Conservation (phyloP, 2,888 invertebrate species). For the Thecophora atra region DNA sequence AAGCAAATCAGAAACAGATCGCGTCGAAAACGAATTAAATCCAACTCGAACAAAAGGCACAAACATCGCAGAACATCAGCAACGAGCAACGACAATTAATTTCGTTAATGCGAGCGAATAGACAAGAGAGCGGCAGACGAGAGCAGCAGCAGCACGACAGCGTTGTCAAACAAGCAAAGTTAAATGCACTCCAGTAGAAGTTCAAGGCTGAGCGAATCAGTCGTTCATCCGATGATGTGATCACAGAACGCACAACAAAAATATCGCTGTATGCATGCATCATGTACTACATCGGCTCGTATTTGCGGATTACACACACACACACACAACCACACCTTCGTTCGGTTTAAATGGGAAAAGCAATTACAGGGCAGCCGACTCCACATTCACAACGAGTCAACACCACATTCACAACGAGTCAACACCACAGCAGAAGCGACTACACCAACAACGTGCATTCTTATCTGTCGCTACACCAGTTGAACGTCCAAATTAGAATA, state of each 20-base stretch:
- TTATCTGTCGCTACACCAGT: no score
- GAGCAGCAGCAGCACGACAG: neutral
- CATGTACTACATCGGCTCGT: neutral
- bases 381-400: neutral
- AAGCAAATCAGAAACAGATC: neutral
- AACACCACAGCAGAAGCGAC: neutral
- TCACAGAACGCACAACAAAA: conserved; percentile 17
- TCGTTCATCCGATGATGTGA: conserved; percentile 44
- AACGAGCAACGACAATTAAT: neutral
- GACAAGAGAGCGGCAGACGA: conserved; percentile 15
- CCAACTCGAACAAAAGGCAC: neutral
- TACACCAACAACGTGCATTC: no score
- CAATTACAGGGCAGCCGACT: neutral
- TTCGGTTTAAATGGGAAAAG: neutral
- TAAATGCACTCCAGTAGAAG: conserved; percentile 65
- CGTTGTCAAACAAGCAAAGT: conserved; percentile 48
- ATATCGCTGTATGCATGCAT: neutral
- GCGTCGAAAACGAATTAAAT: neutral
- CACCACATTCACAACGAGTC: neutral
- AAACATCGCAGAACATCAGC: neutral
- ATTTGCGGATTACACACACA: neutral
- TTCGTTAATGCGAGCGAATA: neutral
- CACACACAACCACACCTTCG: neutral
- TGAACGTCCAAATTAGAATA: no score
- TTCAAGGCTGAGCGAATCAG: conserved; percentile 65